Conservation (phyloP, 1,140 invertebrate genomes). For the Odontomachus brunneus region DNA sequence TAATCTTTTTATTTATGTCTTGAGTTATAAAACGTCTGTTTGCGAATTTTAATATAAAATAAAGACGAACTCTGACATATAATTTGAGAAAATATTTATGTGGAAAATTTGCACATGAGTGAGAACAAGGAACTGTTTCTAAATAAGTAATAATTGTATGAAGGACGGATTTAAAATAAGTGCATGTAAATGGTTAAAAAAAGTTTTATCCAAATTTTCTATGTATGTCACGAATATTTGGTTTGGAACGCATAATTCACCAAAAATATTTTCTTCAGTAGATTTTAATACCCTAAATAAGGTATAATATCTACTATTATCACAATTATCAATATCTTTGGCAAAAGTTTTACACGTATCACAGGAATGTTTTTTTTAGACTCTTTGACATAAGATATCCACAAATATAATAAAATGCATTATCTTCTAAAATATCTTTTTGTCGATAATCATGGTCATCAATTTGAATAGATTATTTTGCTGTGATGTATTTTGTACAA, state of each 20-base stretch:
- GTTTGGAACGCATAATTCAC: slow-evolving; percentile 2
- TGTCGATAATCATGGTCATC: slow-evolving; percentile 21
- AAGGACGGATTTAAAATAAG: slow-evolving; percentile 23
- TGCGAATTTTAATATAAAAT: slow-evolving; percentile 9
- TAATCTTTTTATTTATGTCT: slow-evolving; percentile 15
- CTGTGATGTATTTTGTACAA: background rate
- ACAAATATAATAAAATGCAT: slow-evolving; percentile 31
- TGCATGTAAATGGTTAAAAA: background rate
- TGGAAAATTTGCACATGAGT: slow-evolving; percentile 14
- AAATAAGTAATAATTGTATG: background rate
- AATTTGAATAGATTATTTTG: slow-evolving; percentile 1
- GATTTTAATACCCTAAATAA: slow-evolving; percentile 1
- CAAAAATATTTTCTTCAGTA: slow-evolving; percentile 24
- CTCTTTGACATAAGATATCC: slow-evolving; percentile 15
- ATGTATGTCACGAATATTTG: slow-evolving; percentile 1
- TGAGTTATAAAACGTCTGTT: slow-evolving; percentile 7
- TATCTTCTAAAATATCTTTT: slow-evolving; percentile 5
- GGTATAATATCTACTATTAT: slow-evolving; percentile 6
- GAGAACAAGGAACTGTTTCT: slow-evolving; percentile 12
- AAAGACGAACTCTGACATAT: slow-evolving; percentile 11
- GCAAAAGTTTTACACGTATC: slow-evolving; percentile 11
- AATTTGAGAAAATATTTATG: slow-evolving; percentile 1
- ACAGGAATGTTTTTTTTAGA: slow-evolving; percentile 9
- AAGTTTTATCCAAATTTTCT: slow-evolving; percentile 17
- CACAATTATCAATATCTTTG: slow-evolving; percentile 18